Percentiles rank a stretch among this genome's conserved stretches.
Evolutionary conservation across 2,113 vertebrate genomes (phyloP).

Genomic region (Bostrychus sinensis): DNA sequence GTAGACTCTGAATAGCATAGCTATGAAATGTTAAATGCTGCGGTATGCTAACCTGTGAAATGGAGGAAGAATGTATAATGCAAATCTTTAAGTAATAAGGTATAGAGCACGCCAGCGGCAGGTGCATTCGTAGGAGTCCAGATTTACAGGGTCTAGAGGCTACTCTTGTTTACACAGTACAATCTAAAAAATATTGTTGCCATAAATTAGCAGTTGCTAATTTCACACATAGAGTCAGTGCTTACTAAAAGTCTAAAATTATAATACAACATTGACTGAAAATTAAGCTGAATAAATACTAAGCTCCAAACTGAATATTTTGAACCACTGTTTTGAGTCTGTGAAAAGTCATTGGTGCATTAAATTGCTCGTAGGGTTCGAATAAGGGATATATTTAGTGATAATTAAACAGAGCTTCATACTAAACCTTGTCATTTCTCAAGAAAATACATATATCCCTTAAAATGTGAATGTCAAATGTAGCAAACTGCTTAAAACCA

Average conservation of each 20-base stretch:
- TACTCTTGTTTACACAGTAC: neutral
- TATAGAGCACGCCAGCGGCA: neutral
- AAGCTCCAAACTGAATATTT: too few species aligned
- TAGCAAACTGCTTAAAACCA: too few species aligned
- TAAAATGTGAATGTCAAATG: too few species aligned
- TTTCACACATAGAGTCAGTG: neutral
- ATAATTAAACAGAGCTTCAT: too few species aligned
- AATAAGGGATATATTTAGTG: neutral
- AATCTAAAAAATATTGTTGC: neutral
- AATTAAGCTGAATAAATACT: neutral
- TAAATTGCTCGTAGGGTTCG: neutral
- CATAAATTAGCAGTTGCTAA: neutral
- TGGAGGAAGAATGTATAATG: neutral
- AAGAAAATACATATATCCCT: too few species aligned
- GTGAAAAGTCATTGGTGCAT: neutral
- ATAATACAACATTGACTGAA: neutral
- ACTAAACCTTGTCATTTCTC: too few species aligned
- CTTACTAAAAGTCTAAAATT: neutral
- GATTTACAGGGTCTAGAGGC: neutral
- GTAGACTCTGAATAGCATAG: conserved; percentile 19
- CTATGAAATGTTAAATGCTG: conserved; percentile 29
- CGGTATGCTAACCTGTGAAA: conserved; percentile 17
- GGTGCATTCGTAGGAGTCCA: neutral
- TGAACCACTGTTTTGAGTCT: neutral
- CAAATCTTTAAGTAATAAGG: neutral